phyloP scores from a whole-genome alignment of 2,888 invertebrate species.

The Endotricha flammealis region DNA sequence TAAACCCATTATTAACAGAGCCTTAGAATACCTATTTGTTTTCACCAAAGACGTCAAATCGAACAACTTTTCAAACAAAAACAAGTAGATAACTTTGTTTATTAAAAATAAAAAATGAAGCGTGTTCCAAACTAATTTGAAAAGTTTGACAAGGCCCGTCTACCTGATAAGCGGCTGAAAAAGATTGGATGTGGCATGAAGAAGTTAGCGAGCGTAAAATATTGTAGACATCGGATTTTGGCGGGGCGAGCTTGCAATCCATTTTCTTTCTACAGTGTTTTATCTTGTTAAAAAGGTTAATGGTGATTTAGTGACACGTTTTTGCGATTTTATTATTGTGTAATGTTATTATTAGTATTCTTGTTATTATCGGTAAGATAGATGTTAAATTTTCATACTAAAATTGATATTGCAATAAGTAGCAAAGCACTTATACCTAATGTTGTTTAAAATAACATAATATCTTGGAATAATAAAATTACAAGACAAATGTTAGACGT shows the following conservation, averaged over 20 bases:
- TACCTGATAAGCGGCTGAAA: slow-evolving; percentile 59
- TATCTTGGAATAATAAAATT: no score
- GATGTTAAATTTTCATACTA: no score
- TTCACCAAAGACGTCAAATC: no score
- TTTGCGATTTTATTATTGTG: no score
- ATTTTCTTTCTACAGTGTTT: slow-evolving; percentile 30
- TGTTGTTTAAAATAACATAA: no score
- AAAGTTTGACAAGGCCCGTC: slow-evolving; percentile 60
- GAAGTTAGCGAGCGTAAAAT: slow-evolving; percentile 57
- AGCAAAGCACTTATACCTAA: no score
- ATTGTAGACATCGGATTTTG: slow-evolving; percentile 46
- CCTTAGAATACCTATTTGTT: no score
- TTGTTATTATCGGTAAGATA: no score
- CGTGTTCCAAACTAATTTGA: slow-evolving; percentile 56
- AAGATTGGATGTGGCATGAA: slow-evolving; percentile 57
- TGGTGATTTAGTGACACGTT: slow-evolving; percentile 9
- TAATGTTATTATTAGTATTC: no score
- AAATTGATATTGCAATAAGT: no score
- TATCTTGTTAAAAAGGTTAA: slow-evolving; percentile 25
- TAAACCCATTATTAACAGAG: no score
- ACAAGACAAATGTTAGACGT: no score
- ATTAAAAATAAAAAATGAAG: slow-evolving; percentile 36
- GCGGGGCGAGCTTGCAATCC: slow-evolving; percentile 33
- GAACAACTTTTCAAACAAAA: slow-evolving; percentile 18
- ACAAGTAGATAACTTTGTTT: slow-evolving; percentile 27